A percentile compares a stretch with the other conserved stretches of the same genome.
These are phyloP conservation scores for Neosilurus hyrtlii DNA, from an alignment of 2,797 vertebrate species.

Conservation along the genomic window DNA sequence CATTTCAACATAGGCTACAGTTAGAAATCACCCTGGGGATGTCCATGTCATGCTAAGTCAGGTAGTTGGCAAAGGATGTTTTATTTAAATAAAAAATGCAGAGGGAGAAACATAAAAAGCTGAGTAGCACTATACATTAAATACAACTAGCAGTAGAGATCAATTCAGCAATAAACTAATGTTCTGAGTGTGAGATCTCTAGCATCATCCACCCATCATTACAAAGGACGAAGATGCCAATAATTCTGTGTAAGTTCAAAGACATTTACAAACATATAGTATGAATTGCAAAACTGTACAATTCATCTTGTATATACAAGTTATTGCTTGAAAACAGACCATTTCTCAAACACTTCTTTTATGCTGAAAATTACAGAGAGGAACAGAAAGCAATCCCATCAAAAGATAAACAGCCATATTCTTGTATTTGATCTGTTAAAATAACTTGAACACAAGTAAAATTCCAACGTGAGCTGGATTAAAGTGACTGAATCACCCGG, in stretches of 20 bases:
- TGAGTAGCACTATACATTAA: background rate
- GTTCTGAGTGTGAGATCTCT: background rate
- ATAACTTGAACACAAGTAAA: conserved; percentile 1
- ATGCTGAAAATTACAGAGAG: background rate
- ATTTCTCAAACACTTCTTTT: background rate
- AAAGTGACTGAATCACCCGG: background rate
- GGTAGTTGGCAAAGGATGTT: background rate
- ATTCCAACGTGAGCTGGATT: background rate
- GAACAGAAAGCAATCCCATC: background rate
- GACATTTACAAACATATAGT: background rate
- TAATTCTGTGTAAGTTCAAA: background rate
- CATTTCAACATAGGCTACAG: background rate
- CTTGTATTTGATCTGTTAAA: background rate
- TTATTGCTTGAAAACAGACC: background rate
- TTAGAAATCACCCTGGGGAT: background rate
- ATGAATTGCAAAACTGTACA: background rate
- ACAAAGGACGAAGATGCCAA: background rate
- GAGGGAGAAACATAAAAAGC: background rate
- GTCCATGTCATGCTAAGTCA: background rate
- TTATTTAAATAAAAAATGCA: background rate
- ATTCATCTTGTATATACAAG: background rate
- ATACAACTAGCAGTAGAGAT: background rate
- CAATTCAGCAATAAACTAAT: background rate
- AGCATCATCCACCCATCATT: background rate
- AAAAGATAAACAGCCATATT: background rate